Percentiles rank a stretch among this genome's conserved stretches.
Conservation (phyloP, 2,797 vertebrate species). For the Scarus forsteni region DNA sequence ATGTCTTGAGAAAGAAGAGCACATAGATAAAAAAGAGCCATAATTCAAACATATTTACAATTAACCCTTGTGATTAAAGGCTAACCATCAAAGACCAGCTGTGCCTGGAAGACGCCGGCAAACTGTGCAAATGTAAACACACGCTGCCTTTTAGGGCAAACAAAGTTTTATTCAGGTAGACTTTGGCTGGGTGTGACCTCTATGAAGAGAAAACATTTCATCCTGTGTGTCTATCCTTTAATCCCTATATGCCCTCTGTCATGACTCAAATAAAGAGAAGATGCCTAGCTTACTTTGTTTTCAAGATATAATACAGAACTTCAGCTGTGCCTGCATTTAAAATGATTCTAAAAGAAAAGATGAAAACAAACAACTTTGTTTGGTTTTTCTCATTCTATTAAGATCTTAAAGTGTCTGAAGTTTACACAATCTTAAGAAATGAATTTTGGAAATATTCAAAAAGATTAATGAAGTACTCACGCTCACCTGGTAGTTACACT, state of each 20-base stretch:
- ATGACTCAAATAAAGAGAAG: conserved; percentile 8
- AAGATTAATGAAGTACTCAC: conserved; percentile 68
- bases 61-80: conserved; percentile 71
- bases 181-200: conserved; percentile 57
- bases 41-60: conserved; percentile 76
- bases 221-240: conserved; percentile 38
- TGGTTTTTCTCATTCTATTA: not conserved
- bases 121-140: conserved; percentile 44
- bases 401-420: not conserved
- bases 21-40: conserved; percentile 46
- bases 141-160: conserved; percentile 49
- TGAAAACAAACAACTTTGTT: not conserved
- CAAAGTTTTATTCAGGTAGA: conserved; percentile 47
- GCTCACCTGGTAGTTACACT: conserved; percentile 99
- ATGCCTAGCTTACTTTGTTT: conserved; percentile 6
- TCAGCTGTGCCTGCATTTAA: conserved; percentile 1
- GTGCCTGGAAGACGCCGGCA: conserved; percentile 43
- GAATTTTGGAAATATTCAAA: conserved; percentile 50
- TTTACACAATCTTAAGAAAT: conserved; percentile 18
- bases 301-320: conserved; percentile 1
- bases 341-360: not conserved
- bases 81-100: conserved; percentile 65
- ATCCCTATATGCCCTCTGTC: conserved; percentile 29
- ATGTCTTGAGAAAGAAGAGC: conserved; percentile 72
- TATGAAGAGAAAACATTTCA: conserved; percentile 47